Evolutionary conservation across 2,888 invertebrate species (phyloP).

Genomic region (Acronicta alni): DNA sequence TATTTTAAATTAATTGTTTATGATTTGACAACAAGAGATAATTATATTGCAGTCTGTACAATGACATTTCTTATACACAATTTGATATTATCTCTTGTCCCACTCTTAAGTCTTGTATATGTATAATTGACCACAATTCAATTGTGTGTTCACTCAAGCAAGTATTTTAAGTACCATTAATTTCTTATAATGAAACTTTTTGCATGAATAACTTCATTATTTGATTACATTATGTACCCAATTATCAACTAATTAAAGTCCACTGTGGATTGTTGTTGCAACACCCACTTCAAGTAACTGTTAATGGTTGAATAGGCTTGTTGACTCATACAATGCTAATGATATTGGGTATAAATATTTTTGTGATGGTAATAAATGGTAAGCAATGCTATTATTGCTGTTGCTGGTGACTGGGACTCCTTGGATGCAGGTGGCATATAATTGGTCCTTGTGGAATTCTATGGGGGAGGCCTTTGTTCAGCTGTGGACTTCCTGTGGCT

Average conservation of each 20-base stretch:
- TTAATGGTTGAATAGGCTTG: constrained; percentile 33
- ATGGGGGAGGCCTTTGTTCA: too few species aligned
- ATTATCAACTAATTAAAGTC: constrained; percentile 33
- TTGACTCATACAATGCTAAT: constrained; percentile 22
- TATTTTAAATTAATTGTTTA: neutral
- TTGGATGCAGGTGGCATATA: too few species aligned
- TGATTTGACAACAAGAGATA: too few species aligned
- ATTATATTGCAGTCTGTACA: neutral
- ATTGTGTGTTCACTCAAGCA: constrained; percentile 7
- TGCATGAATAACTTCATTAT: constrained; percentile 8
- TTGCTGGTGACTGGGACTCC: too few species aligned
- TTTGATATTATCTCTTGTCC: constrained; percentile 2
- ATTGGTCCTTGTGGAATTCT: too few species aligned
- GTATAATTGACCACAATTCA: constrained; percentile 5
- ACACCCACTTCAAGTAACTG: constrained; percentile 6
- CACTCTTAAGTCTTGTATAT: constrained; percentile 8
- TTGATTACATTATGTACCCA: constrained; percentile 19
- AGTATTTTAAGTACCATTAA: constrained; percentile 1
- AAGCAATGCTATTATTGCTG: neutral
- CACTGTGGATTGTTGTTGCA: constrained; percentile 16
- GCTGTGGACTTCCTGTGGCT: too few species aligned
- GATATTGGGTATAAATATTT: constrained; percentile 11
- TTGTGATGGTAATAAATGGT: constrained; percentile 2
- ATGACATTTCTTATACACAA: neutral
- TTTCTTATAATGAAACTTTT: constrained; percentile 6